Conservation (phyloP, 1,140 invertebrate species). For the Bilobella aurantiaca region DNA sequence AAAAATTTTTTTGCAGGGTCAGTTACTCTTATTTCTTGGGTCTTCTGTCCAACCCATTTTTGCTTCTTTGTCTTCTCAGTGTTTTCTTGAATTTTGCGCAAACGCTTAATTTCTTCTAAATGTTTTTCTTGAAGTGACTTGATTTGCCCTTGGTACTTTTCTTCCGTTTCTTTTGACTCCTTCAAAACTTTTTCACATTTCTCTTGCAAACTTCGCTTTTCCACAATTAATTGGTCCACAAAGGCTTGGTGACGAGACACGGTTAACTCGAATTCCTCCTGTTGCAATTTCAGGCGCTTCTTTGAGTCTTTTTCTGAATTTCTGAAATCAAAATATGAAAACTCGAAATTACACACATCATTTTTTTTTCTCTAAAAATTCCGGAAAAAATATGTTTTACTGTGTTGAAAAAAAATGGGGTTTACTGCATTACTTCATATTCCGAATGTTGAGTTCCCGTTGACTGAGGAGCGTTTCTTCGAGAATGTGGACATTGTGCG, state of each 20-base stretch:
- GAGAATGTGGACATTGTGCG: conserved; percentile 39
- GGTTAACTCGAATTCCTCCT: conserved; percentile 53
- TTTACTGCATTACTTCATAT: conserved; percentile 36
- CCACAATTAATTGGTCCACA: conserved; percentile 55
- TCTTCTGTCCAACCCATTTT: conserved; percentile 57
- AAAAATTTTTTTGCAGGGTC: not conserved
- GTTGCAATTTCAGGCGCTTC: conserved; percentile 46
- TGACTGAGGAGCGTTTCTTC: conserved; percentile 42
- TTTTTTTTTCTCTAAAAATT: no score
- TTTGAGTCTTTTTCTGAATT: conserved; percentile 39
- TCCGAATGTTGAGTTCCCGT: conserved; percentile 40
- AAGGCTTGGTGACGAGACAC: conserved; percentile 57
- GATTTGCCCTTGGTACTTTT: conserved; percentile 44
- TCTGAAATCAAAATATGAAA: conserved; percentile 12
- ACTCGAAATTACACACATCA: not conserved
- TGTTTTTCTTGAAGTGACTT: conserved; percentile 53
- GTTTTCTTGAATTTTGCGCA: conserved; percentile 57
- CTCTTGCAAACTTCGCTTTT: conserved; percentile 54
- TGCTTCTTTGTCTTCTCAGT: conserved; percentile 56
- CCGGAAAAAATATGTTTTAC: not conserved
- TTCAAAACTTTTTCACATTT: conserved; percentile 50
- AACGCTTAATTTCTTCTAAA: conserved; percentile 50
- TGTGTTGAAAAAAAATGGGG: not conserved
- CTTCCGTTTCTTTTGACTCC: conserved; percentile 47
- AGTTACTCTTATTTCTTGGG: conserved; percentile 56